Base-by-base conservation (phyloP, 2,797 vertebrate species). In the Graptemys geographica region DNA sequence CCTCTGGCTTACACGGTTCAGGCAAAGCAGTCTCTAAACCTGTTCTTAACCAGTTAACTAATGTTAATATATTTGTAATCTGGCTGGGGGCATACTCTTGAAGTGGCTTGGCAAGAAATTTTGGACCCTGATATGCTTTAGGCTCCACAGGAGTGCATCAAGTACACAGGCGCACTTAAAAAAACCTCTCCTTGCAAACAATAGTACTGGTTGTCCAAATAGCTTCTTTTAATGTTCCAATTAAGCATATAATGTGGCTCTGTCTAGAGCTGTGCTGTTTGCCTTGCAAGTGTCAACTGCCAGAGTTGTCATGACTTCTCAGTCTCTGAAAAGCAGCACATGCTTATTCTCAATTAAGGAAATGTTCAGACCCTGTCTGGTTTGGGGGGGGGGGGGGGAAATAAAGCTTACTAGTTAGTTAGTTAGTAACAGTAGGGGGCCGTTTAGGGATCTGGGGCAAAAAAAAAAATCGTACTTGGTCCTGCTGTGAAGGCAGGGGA, bases 1-100 rank as follows among this genome's bases (percentile, higher is more conserved):
- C 55, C 62, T 0, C 33, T 79, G 69, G 0, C 0, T 0, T 0
- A 18, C 84, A 74, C 65, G 92, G 55, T 91, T 51, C 16, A 49
- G 78, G 37, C 21, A 72, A 57, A 79, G 2, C 56, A 0, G 0
- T 37, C 18, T 49, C 44, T 78, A 78, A 78, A 49, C 44, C 33
- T 1, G 59, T 62, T 81, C 11, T 59, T 23, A n/a, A 41, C 59
- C 18, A 12, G 52, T 33, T 90, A 11, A 5, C 25, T 37, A 83
- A 81, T 47, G 33, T 56, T 90, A 84, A 56, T 53, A 3, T 47
- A 86, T 62, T 21, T 85, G 56, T 88, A 83, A 83, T 91, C 85
- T 79, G 31, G 8, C 85, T 76, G n/a, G 28, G 80, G 89, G 72
- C 0, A 0, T 78, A 41, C n/a, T 82, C 16, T 87, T 33, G 86